Evolutionary conservation across 2,888 invertebrate genomes (phyloP), one percentile per base, ranked within the genome.

Genomic region (Timandra comae): DNA sequence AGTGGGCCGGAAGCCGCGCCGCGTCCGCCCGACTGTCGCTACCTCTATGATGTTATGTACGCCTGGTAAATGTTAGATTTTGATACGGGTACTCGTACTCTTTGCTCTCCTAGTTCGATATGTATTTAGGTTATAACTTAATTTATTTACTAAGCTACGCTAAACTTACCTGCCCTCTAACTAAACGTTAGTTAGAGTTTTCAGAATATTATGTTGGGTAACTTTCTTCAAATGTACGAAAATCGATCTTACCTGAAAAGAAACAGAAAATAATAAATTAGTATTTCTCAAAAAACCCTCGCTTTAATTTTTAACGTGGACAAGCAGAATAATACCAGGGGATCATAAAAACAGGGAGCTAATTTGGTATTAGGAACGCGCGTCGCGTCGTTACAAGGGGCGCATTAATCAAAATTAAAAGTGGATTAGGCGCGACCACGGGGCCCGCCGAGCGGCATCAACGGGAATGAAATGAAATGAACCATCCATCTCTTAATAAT

Each of bases 371-470:
- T 56, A 56, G 47, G 42, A 21, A 29, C 33, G 40, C 46, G 40
- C 16, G 16, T 38, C 33, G 47, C 30, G 24, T 9, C 10, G 24
- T 16, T 16, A 22, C 21, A 8, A 26, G 54, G 63, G 54, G 52
- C 46, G 57, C 77, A 82, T 82, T 80, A 78, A 82, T 82, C 82
- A 81, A 80, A 81, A 82, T 82, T 82, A 81, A 81, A 82, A 78
- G 68, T 71, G 73, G 74, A 81, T 81, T 81, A 78, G 67, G 62
- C 51, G 51, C 41, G 50, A 35, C 56, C 50, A 45, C 45, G 49
- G 54, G 56, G 49, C 49, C 50, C 52, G 61, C 24, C 16, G 16
- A 16, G 4, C 16, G 16, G 16, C 16, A 16, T 16, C 16, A 16
- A 16, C 16, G 16, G n/a, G n/a, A 16, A 16, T 6, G 16, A 16